These are phyloP conservation scores for Pocillopora verrucosa DNA, from an alignment of 64 coral and sea anemone species.

Conservation along the genomic window DNA sequence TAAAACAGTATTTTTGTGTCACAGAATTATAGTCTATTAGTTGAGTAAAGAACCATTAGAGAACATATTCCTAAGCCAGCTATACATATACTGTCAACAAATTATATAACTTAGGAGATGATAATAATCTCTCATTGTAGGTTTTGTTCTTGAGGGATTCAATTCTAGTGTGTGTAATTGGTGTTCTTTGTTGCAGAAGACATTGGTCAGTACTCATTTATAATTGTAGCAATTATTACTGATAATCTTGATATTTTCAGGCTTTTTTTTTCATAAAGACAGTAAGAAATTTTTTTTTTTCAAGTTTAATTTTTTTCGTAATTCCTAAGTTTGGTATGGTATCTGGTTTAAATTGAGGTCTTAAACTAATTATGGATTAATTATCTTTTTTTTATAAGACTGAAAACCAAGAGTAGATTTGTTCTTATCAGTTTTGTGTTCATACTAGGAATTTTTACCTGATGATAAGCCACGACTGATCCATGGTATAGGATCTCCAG, in stretches of 20 bases:
- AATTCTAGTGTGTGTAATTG: constrained; percentile 30
- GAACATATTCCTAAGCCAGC: too few species aligned
- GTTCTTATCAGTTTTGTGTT: background rate
- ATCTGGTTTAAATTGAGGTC: too few species aligned
- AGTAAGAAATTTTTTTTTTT: too few species aligned
- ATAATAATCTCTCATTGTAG: background rate
- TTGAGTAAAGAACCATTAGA: too few species aligned
- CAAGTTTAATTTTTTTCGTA: too few species aligned
- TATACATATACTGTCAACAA: background rate
- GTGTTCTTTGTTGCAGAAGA: constrained; percentile 50
- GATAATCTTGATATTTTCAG: background rate
- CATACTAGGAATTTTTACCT: constrained; percentile 40
- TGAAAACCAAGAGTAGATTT: too few species aligned
- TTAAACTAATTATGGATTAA: too few species aligned
- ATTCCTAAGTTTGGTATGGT: too few species aligned
- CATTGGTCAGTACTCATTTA: constrained; percentile 34
- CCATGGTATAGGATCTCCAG: constrained; percentile 64
- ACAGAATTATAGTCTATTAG: too few species aligned
- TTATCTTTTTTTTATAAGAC: too few species aligned
- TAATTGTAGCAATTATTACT: background rate
- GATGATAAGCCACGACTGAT: constrained; percentile 58
- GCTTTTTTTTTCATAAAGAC: background rate
- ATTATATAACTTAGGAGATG: background rate
- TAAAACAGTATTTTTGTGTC: too few species aligned
- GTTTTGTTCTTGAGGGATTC: constrained; percentile 80